Evolutionary conservation across 2,797 vertebrate species (phyloP).

Genomic region (Cossypha dichroa): DNA sequence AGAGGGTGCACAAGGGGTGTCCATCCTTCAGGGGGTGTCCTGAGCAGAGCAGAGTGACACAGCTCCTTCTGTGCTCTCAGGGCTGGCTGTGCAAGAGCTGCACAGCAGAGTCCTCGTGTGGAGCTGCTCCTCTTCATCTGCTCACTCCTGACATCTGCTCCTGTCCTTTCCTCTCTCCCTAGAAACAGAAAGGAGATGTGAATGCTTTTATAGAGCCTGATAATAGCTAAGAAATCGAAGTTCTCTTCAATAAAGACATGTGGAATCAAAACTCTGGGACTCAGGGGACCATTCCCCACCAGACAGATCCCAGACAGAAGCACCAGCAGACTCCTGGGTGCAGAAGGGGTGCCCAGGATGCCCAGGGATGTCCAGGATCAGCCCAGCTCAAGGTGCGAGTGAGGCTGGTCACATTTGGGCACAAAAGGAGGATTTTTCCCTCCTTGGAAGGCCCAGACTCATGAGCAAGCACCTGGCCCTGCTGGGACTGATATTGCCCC

Average conservation of each 20-base stretch:
- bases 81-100: not conserved
- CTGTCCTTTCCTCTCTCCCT: not conserved
- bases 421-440: not conserved
- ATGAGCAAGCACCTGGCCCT: not conserved
- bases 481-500: not conserved
- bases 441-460: not conserved
- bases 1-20: fast-evolving
- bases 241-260: not conserved
- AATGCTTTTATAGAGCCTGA: not conserved
- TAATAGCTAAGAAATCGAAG: not conserved
- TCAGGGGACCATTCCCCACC: not conserved
- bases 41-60: not conserved
- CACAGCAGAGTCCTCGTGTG: not conserved
- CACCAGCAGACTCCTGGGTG: not conserved
- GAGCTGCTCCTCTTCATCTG: not conserved
- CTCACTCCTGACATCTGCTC: not conserved
- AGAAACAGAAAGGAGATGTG: not conserved
- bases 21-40: not conserved
- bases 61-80: not conserved
- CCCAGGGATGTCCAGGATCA: not conserved
- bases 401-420: not conserved
- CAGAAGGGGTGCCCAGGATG: not conserved
- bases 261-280: not conserved
- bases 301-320: not conserved
- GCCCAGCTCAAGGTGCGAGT: not conserved